Evolutionary conservation across 2,797 vertebrate genomes (phyloP), one percentile per base, ranked within the genome.

Genomic region (Anguilla anguilla): DNA sequence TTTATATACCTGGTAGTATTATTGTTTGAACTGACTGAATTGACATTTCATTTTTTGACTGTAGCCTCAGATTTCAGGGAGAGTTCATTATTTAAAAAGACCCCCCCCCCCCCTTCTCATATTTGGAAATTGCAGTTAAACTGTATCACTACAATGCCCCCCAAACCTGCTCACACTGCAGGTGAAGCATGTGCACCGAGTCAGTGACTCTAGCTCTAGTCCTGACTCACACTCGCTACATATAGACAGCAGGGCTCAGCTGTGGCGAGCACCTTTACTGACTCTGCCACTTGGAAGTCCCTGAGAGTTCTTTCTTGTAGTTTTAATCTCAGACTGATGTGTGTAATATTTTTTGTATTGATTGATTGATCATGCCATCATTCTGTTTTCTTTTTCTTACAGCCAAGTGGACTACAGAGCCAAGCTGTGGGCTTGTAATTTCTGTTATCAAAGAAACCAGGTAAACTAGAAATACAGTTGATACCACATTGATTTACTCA

Each of bases 361-460:
- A 69, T n/a, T 69, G 11, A 43, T 51, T 19, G 61, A 35, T 81
- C 43, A 1, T 59, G 83, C 2, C 25, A 67, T 0, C 5, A 67
- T 49, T 25, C 22, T 17, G 17, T 69, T 43, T 22, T 43, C 64
- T 69, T 17, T 92, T 15, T 92, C 53, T 91, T 72, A 49, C 89
- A 99, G 98, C 91, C 98, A 99, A 92, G 98, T 99, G 95, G 98
- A 99, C 96, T 99, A 99, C 95, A 96, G 97, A 93, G 98, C 98
- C 90, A 99, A 99, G 93, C 96, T 99, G 55, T 99, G 98, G 98
- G 98, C 98, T 88, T 99, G 98, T 94, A 99, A 99, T 95, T 99
- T 99, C 92, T 99, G 98, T 94, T 99, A 99, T 93, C 98, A 99
- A 93, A 97, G 98, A 94, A 99, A 99, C 94, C 98, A 99, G 98